Conservation (phyloP, 2,113 vertebrate genomes). For the Alligator sinensis region DNA sequence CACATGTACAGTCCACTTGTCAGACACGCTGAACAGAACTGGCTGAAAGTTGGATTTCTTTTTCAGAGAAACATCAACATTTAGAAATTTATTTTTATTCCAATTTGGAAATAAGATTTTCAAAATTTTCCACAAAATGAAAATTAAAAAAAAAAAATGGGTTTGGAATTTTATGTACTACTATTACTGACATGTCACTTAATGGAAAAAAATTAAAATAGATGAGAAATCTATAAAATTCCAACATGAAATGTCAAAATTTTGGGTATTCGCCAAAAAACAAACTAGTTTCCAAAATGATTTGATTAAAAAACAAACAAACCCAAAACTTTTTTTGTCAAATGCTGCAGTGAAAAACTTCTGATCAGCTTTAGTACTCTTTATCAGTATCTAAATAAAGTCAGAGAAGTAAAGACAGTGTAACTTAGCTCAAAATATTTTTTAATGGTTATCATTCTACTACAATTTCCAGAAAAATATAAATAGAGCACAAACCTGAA, state of each 20-base stretch:
- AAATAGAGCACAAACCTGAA: conserved; percentile 84
- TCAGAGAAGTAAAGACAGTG: not conserved
- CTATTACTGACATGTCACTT: not conserved
- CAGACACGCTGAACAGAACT: no score
- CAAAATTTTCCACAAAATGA: not conserved
- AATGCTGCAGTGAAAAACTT: not conserved
- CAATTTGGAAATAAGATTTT: not conserved
- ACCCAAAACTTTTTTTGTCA: not conserved
- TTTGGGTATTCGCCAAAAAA: not conserved
- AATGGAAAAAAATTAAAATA: not conserved
- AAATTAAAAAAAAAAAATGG: not conserved
- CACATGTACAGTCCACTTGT: no score
- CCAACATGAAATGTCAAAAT: not conserved
- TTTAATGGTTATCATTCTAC: not conserved
- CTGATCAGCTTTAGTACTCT: not conserved
- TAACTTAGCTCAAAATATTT: not conserved
- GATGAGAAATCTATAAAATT: not conserved
- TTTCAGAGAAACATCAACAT: not conserved
- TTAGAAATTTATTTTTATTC: not conserved
- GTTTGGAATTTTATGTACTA: not conserved
- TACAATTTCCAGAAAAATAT: not conserved
- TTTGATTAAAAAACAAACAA: not conserved
- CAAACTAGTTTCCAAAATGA: not conserved
- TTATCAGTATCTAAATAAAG: not conserved
- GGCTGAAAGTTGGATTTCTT: not conserved